Evolutionary conservation across 2,888 invertebrate genomes (phyloP).

Genomic region (Zaprionus lineosus): DNA sequence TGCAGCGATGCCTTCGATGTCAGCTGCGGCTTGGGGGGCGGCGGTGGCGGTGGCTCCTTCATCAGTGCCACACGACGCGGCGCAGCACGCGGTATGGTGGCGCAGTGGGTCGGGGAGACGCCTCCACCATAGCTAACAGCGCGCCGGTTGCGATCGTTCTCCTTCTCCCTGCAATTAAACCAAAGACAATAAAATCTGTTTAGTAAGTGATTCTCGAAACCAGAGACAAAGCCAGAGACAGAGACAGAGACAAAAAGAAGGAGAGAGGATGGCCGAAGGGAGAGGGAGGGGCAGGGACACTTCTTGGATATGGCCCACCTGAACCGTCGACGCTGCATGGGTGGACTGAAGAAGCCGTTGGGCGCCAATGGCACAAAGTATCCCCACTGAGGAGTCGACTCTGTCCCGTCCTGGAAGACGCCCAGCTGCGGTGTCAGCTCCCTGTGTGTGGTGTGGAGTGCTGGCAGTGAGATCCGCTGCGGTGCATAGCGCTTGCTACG

Average conservation of each 20-base stretch:
- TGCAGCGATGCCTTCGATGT: conserved; percentile 72
- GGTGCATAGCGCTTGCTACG: conserved; percentile 48
- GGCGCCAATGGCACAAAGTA: conserved; percentile 85
- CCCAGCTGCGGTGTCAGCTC: conserved; percentile 71
- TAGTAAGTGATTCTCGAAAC: not conserved
- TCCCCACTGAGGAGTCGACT: conserved; percentile 84
- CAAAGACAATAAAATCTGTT: conserved; percentile 3
- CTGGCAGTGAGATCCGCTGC: conserved; percentile 67
- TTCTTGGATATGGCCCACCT: too few species aligned
- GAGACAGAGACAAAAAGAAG: not conserved
- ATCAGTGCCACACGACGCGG: conserved; percentile 81
- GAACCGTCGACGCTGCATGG: conserved; percentile 72
- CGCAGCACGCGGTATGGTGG: conserved; percentile 81
- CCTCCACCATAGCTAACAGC: conserved; percentile 80
- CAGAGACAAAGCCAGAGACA: too few species aligned
- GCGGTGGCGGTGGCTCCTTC: conserved; percentile 82
- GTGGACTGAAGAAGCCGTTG: conserved; percentile 83
- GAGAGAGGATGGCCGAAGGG: too few species aligned
- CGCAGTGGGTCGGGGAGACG: conserved; percentile 61
- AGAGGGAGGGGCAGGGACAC: too few species aligned
- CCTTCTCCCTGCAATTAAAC: conserved; percentile 79
- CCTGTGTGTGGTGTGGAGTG: conserved; percentile 49
- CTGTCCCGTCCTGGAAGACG: conserved; percentile 67
- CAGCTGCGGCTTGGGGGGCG: conserved; percentile 78
- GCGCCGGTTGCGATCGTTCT: conserved; percentile 81